phyloP scores from a whole-genome alignment of 2,888 invertebrate genomes.

The Orthosia gothica region DNA sequence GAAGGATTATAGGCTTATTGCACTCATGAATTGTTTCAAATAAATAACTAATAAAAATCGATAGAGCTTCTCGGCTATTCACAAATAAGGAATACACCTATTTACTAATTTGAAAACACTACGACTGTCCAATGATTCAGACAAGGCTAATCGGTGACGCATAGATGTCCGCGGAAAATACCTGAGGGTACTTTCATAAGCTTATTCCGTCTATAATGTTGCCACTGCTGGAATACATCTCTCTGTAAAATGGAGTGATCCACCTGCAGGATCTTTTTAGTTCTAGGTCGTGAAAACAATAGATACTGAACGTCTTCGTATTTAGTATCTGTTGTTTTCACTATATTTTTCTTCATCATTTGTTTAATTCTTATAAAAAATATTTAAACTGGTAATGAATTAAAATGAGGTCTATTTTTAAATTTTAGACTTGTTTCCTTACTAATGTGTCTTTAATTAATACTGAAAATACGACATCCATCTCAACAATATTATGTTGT shows the following conservation, averaged over 20 bases:
- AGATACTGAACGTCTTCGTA: no score
- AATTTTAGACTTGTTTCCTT: constrained; percentile 3
- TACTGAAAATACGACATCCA: not conserved
- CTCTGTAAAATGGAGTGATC: no score
- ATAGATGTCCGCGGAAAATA: constrained; percentile 33
- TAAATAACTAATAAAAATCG: not conserved
- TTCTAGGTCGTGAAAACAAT: no score
- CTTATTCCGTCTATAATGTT: not conserved
- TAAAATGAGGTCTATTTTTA: not conserved
- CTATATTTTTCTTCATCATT: not conserved
- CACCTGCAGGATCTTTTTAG: no score
- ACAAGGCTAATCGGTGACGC: constrained; percentile 45
- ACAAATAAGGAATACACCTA: not conserved
- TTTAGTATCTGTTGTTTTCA: not conserved
- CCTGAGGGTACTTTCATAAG: constrained; percentile 24
- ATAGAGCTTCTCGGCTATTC: not conserved
- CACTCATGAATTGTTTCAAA: not conserved
- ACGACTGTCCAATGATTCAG: constrained; percentile 46
- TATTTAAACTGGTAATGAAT: no score
- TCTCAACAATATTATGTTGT: constrained; percentile 4
- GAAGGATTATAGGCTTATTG: not conserved
- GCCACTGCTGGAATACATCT: not conserved
- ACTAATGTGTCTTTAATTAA: not conserved
- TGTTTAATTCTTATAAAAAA: no score
- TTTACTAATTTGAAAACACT: constrained; percentile 23